These are phyloP conservation scores for Dryococelus australis DNA, from an alignment of 2,888 invertebrate genomes.

Conservation along the genomic window DNA sequence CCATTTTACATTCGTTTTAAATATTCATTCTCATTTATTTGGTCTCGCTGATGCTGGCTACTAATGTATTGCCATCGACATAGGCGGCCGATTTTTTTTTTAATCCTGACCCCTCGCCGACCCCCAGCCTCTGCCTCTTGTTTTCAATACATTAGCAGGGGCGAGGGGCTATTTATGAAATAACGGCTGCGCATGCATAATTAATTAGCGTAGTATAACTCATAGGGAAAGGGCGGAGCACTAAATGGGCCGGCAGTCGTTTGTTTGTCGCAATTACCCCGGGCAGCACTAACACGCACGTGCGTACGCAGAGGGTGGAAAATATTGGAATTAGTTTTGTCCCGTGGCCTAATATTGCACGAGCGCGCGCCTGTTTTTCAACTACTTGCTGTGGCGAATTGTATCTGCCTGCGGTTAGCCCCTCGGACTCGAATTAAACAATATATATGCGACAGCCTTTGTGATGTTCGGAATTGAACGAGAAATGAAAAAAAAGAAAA, in stretches of 20 bases:
- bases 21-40: slow-evolving; percentile 31
- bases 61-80: slow-evolving; percentile 21
- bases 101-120: background rate
- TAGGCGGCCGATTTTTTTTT: background rate
- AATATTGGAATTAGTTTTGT: slow-evolving; percentile 31
- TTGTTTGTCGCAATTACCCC: slow-evolving; percentile 26
- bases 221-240: slow-evolving; percentile 3
- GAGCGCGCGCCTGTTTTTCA: background rate
- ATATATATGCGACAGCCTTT: background rate
- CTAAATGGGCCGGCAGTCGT: slow-evolving; percentile 21
- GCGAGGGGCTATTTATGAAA: slow-evolving; percentile 25
- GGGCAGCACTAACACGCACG: background rate
- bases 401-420: background rate
- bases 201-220: slow-evolving; percentile 24
- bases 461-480: background rate
- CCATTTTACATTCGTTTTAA: slow-evolving; percentile 31
- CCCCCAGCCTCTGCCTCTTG: background rate
- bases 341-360: background rate
- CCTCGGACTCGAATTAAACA: background rate
- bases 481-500: background rate
- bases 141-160: slow-evolving; percentile 27
- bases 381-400: background rate
- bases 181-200: slow-evolving; percentile 23
- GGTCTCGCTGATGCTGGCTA: slow-evolving; percentile 17
- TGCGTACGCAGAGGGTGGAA: background rate